These are phyloP conservation scores for Genyomyrus donnyi DNA, from an alignment of 2,113 vertebrate species.

Conservation along the genomic window DNA sequence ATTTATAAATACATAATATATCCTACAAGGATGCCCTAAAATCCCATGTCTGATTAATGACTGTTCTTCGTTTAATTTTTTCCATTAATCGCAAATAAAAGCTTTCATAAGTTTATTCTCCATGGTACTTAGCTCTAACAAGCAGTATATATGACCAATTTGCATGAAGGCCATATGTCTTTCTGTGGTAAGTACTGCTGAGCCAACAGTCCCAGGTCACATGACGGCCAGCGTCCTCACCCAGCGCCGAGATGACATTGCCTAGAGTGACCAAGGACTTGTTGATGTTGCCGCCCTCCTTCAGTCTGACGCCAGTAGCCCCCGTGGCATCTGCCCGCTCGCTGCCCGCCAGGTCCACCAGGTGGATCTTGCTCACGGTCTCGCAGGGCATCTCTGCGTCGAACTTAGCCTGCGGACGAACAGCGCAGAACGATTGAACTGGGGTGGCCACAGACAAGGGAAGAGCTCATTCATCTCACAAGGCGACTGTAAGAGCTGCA, in stretches of 20 bases:
- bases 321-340: slow-evolving; percentile 91
- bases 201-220: neutral
- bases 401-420: slow-evolving; percentile 78
- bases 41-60: neutral
- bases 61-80: neutral
- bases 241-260: slow-evolving; percentile 94
- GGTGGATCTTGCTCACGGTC: slow-evolving; percentile 94
- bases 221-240: slow-evolving; percentile 43
- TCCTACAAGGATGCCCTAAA: neutral
- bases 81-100: neutral
- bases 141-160: neutral
- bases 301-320: slow-evolving; percentile 86
- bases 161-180: neutral
- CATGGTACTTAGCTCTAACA: neutral
- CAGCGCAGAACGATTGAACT: neutral
- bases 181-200: neutral
- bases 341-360: slow-evolving; percentile 93
- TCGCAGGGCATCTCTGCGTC: slow-evolving; percentile 95
- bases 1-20: neutral
- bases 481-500: neutral
- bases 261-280: slow-evolving; percentile 96
- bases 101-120: slow-evolving; percentile 1
- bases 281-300: slow-evolving; percentile 97
- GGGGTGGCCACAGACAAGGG: neutral
- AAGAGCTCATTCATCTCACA: neutral